Percentiles rank a stretch among this genome's conserved stretches.
Evolutionary conservation across 2,113 vertebrate genomes (phyloP).

Genomic region (Malurus melanocephalus): DNA sequence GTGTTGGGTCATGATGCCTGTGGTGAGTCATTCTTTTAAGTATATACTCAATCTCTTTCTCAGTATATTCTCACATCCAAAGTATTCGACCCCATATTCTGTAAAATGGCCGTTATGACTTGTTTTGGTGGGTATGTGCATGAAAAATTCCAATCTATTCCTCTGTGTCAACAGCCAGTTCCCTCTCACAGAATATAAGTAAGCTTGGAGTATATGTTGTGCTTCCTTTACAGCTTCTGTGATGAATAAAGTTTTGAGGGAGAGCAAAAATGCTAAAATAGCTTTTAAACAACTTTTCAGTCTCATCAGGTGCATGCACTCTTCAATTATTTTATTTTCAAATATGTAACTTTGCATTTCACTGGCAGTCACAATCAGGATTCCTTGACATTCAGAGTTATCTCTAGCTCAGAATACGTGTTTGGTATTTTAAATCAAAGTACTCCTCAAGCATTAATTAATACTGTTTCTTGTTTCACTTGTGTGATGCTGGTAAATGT

Average conservation of each 20-base stretch:
- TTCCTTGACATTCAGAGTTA: not conserved
- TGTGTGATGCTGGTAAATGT: not conserved
- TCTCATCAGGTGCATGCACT: not conserved
- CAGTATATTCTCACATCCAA: not conserved
- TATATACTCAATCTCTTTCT: not conserved
- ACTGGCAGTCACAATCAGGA: not conserved
- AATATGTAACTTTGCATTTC: not conserved
- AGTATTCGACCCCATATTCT: conserved; percentile 20
- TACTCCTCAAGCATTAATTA: not conserved
- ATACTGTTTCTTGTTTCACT: conserved; percentile 19
- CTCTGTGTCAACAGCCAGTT: not conserved
- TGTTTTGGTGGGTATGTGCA: not conserved
- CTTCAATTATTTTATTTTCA: not conserved
- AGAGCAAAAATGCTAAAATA: not conserved
- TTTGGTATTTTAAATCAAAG: not conserved
- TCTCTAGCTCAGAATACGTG: not conserved
- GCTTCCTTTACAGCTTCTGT: not conserved
- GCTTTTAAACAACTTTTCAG: not conserved
- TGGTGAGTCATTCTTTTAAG: conserved; percentile 40
- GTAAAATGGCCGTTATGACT: not conserved
- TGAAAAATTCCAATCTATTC: conserved; percentile 2
- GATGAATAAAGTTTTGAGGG: not conserved
- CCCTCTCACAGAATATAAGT: not conserved
- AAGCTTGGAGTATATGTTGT: not conserved
- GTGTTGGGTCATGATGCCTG: conserved; percentile 38